Base-by-base conservation (phyloP, 2,113 vertebrate genomes). In the Callipepla squamata region DNA sequence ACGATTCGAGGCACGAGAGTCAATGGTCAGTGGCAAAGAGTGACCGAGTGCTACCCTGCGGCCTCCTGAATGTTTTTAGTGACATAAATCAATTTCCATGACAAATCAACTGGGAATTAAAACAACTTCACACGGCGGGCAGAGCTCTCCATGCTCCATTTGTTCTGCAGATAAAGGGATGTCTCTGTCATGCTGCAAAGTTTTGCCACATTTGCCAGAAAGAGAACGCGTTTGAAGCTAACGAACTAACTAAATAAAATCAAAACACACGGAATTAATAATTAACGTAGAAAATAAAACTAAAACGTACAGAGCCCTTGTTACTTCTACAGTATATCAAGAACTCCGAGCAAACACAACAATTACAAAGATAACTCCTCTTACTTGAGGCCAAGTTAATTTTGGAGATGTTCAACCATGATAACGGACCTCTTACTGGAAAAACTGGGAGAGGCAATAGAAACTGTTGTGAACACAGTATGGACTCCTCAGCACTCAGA, bases 301-400 rank as follows among this genome's bases (percentile, higher is more conserved):
- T 45, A 69, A 79, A 93, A n/a, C 0, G 0, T 38, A 21, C 61
- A 55, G 38, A 95, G 61, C 1, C 30, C 73, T 93, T 58, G 55
- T 80, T 96, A 85, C 82, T 74, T 88, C 74, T 7, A 65, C 61
- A 94, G 73, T 69, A 86, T 79, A 80, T 91, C 85, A 78, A 80
- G 42, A 12, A 36, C 19, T 42, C 76, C 80, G 76, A 65, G 92
- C 83, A 96, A 96, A 96, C 90, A 95, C 85, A 85, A 77, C 77
- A 90, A 94, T 94, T 96, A 94, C 28, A 75, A 86, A 84, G 76
- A 72, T 19, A 67, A 61, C 86, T 90, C 69, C 90, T 93, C 94
- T 96, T 32, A 96, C 84, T 78, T 26, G 80, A 57, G 92, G 92
- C 93, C 95, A 96, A 95, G 83, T 92, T 96, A 34, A 93, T 96